Base-by-base conservation (phyloP, 2,888 invertebrate genomes). In the Phania funesta region DNA sequence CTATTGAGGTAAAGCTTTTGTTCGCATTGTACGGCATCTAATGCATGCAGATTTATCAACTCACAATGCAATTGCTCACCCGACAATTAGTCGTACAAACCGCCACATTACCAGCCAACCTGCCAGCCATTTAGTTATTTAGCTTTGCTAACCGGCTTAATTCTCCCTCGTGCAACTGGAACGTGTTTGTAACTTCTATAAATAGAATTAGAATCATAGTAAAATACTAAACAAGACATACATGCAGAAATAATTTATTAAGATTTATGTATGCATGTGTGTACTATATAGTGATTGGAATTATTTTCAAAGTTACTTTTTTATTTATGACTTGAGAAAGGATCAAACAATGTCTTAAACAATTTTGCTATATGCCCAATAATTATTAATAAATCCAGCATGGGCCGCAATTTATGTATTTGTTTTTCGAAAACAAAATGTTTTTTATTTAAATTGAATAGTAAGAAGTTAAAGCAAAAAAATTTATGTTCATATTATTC, bases 191-290 rank as follows among this genome's bases (percentile, higher is more conserved):
- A 83, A 83, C 80, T 80, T 75, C 80, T 84, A 84, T 64, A 78
- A 84, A 84, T 84, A 84, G 82, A 56, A 73, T 71, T 82, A 82
- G 77, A 84, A 77, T 84, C 84, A 84, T 75, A 58, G 73, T 60
- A 73, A 71, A 70, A 50, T 64, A 48, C 32, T 22, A 32, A 60
- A 35, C 38, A 22, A 60, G 16, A 16, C 54, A 65, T 16, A 38
- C 35, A 48, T 35, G 32, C 9, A 60, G 16, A 16, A 32, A 64
- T 64, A 46, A 1, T n/a, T 44, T 11, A 3, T 44, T 44, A 16
- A 0, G 16, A 38, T 38, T 38, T 38, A 2, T 1, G n/a, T n/a
- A n/a, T n/a, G n/a, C n/a, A n/a, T n/a, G n/a, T n/a, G n/a, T n/a
- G n/a, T n/a, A n/a, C n/a, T n/a, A n/a, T n/a, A n/a, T n/a, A n/a